A percentile compares a stretch with the other conserved stretches of the same genome.
These are phyloP conservation scores for Onychorhynchus coronatus DNA, from an alignment of 2,113 vertebrate genomes.

Conservation along the genomic window DNA sequence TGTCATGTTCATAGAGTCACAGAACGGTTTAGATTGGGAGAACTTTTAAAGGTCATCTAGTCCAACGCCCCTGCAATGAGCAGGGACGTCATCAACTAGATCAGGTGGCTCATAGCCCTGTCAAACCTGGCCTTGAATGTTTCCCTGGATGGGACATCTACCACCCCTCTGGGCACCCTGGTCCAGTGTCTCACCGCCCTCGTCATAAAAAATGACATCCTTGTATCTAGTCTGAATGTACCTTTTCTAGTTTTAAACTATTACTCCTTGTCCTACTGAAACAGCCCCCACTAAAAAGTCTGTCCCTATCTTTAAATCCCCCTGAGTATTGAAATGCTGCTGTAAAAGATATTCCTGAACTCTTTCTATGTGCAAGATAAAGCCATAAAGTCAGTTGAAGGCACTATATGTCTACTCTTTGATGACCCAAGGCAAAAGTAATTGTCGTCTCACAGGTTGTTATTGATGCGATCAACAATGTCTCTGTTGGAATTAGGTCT, in stretches of 20 bases:
- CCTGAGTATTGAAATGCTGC: background rate
- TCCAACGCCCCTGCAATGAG: background rate
- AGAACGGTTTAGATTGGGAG: background rate
- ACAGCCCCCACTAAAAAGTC: background rate
- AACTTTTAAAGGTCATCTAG: background rate
- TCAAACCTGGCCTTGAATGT: background rate
- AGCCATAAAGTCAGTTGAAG: background rate
- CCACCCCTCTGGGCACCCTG: background rate
- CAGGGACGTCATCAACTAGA: background rate
- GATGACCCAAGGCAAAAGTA: background rate
- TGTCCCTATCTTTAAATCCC: background rate
- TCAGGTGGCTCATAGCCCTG: background rate
- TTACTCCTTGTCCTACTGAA: background rate
- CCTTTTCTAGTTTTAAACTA: background rate
- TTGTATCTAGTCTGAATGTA: background rate
- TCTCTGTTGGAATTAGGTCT: background rate
- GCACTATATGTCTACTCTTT: background rate
- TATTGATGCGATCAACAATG: background rate
- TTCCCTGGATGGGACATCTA: background rate
- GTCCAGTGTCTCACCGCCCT: background rate
- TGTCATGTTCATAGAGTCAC: background rate
- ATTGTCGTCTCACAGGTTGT: background rate
- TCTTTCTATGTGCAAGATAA: background rate
- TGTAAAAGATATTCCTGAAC: background rate
- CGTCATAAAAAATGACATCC: background rate